A percentile compares a stretch with the other conserved stretches of the same genome.
Conservation (phyloP, 2,113 vertebrate genomes). For the Dicrurus megarhynchus region DNA sequence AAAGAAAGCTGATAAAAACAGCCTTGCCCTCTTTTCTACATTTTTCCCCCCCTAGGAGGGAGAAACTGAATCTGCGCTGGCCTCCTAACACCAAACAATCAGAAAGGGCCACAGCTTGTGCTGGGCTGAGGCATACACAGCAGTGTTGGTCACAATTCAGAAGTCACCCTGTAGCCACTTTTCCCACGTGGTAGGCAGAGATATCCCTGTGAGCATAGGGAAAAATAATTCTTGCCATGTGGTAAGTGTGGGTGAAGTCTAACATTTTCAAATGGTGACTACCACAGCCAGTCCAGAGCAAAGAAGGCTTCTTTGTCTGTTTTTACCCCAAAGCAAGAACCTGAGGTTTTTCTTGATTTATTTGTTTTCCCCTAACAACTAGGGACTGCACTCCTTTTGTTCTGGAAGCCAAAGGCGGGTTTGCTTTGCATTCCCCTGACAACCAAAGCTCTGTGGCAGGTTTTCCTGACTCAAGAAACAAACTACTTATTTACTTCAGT, state of each 20-base stretch:
- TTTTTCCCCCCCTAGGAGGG: rapidly evolving
- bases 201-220: neutral
- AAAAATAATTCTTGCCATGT: neutral
- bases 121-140: neutral
- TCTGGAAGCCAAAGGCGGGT: neutral
- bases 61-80: neutral
- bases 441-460: neutral
- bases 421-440: neutral
- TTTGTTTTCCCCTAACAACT: neutral
- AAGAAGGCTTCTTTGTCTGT: neutral
- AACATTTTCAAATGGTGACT: neutral
- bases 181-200: neutral
- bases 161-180: neutral
- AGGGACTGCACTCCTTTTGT: neutral
- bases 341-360: neutral
- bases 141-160: neutral
- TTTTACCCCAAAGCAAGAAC: neutral
- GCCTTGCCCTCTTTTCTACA: neutral
- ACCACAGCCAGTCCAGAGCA: neutral
- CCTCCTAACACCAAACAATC: neutral
- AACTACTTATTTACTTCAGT: neutral
- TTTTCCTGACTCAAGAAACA: neutral
- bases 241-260: neutral
- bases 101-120: neutral
- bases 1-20: neutral